phyloP scores from a whole-genome alignment of 2,888 invertebrate species.

The Protula sp. region DNA sequence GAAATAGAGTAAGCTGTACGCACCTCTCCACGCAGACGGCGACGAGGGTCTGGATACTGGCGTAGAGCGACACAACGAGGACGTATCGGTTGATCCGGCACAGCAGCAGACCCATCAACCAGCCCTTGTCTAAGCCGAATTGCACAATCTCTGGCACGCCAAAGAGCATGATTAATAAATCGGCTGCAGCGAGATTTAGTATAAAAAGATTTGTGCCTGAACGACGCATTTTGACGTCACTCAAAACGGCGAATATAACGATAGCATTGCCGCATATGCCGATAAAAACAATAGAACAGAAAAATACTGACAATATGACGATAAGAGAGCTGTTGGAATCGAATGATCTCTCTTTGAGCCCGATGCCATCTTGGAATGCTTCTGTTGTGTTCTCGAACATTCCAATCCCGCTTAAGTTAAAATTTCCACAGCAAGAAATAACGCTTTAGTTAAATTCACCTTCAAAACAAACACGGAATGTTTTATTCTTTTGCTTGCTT shows the following conservation, averaged over 20 bases:
- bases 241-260: slow-evolving; percentile 48
- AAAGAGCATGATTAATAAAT: slow-evolving; percentile 48
- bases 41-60: slow-evolving; percentile 54
- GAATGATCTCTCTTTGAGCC: too few species aligned
- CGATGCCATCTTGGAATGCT: too few species aligned
- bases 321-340: slow-evolving; percentile 12
- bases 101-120: slow-evolving; percentile 38
- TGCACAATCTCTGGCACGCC: slow-evolving; percentile 51
- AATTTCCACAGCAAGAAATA: too few species aligned
- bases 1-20: slow-evolving; percentile 3
- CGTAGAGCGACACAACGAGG: slow-evolving; percentile 54
- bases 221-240: slow-evolving; percentile 47
- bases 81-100: slow-evolving; percentile 44
- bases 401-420: too few species aligned
- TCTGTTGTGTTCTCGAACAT: too few species aligned
- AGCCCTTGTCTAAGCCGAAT: slow-evolving; percentile 47
- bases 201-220: slow-evolving; percentile 52
- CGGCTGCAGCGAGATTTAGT: slow-evolving; percentile 50
- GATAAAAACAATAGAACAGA: slow-evolving; percentile 42
- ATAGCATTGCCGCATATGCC: slow-evolving; percentile 49
- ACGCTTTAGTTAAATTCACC: too few species aligned
- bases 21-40: slow-evolving; percentile 55
- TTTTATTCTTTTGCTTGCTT: too few species aligned
- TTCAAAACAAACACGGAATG: too few species aligned
- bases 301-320: slow-evolving; percentile 37